Evolutionary conservation across 2,113 vertebrate species (phyloP), one percentile per base, ranked within the genome.

Genomic region (Alouatta palliata): DNA sequence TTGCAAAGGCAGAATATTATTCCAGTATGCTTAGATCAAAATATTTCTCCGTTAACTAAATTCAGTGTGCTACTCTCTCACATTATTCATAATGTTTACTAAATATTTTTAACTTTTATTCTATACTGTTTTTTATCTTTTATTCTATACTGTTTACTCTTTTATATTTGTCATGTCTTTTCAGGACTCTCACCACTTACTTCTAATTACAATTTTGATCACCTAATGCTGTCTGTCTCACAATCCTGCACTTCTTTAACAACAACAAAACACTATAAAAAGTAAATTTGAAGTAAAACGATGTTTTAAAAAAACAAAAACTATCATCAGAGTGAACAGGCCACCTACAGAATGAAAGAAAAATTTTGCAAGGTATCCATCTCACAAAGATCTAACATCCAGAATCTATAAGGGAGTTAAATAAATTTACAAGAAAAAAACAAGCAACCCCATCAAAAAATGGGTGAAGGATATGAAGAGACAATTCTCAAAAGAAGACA

Each of bases 201-300:
- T 13, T 73, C 3, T 58, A 84, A 40, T 19, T 82, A n/a, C 1
- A 56, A 14, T 21, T 89, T 86, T 70, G 1, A 49, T 56, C 3
- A 58, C 25, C 2, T 25, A 20, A 66, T 2, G 1, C 1, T 16
- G 32, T 1, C 20, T 0, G 4, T 58, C 1, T 30, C 1, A 79
- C 52, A 68, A 45, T 87, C 7, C n/a, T 32, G 16, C 1, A 90
- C 2, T 17, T 16, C 71, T 1, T 49, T 14, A 52, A 52, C 49
- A 52, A 52, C 13, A 52, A 70, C 5, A 90, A 75, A 77, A 86
- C 52, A 90, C 20, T 90, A 17, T 89, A 80, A 77, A 58, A 92
- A 37, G 17, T n/a, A 91, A 87, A 61, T 80, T 7, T 68, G 9
- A 20, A 3, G 30, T 81, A 64, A 64, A 64, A 64, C 27, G 12